Evolutionary conservation across 2,113 vertebrate species (phyloP).

Genomic region (Fulica atra): DNA sequence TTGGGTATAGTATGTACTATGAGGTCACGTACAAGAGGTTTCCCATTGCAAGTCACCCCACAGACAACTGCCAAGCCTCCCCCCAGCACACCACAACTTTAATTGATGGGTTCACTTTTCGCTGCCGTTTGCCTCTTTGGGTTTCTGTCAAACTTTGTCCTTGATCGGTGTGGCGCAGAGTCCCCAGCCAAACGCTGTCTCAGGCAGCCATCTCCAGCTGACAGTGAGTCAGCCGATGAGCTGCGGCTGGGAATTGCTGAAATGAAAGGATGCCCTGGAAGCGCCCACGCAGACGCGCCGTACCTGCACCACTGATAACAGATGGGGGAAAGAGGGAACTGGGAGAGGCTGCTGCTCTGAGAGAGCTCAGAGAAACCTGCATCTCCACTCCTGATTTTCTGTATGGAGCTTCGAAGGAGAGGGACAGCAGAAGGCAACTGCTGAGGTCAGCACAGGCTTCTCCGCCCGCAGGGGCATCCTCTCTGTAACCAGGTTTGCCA

Average conservation of each 20-base stretch:
- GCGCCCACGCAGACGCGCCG: not conserved
- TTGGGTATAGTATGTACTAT: not conserved
- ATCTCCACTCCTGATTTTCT: not conserved
- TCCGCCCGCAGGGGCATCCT: not conserved
- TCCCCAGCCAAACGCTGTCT: not conserved
- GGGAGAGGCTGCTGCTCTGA: not conserved
- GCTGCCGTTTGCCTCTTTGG: not conserved
- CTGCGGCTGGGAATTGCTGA: not conserved
- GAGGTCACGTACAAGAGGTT: fast-evolving
- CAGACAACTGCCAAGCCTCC: not conserved
- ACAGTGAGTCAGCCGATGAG: not conserved
- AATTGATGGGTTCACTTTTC: not conserved
- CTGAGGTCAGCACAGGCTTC: not conserved
- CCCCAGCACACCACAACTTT: not conserved
- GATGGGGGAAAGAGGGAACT: not conserved
- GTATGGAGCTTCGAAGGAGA: not conserved
- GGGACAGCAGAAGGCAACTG: not conserved
- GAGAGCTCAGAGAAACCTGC: not conserved
- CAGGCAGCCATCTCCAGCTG: not conserved
- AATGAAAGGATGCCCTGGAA: not conserved
- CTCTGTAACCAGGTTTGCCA: not conserved
- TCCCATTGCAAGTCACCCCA: not conserved
- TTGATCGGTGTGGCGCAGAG: not conserved
- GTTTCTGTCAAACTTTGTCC: not conserved
- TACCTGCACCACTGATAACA: not conserved